phyloP scores from a whole-genome alignment of 2,888 invertebrate genomes.

The Pherbina coryleti region DNA sequence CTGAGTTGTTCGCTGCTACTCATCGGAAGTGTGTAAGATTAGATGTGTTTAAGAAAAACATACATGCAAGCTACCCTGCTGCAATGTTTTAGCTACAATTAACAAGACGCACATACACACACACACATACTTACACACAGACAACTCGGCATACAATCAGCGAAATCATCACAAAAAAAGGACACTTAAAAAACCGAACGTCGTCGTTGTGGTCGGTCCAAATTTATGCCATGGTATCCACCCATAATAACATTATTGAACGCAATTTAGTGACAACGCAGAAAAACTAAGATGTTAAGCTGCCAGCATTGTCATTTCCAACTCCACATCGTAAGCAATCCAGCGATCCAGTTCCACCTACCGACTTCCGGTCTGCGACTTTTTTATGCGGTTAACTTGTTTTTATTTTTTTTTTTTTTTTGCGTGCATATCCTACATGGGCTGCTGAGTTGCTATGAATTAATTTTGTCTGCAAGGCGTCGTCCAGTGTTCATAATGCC shows the following conservation, averaged over 20 bases:
- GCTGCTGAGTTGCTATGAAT: slow-evolving; percentile 13
- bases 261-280: slow-evolving; percentile 53
- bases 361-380: slow-evolving; percentile 42
- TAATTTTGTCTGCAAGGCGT: slow-evolving; percentile 26
- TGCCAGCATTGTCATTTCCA: slow-evolving; percentile 32
- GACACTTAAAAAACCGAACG: slow-evolving; percentile 46
- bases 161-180: slow-evolving; percentile 29
- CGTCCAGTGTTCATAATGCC: slow-evolving; percentile 35
- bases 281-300: slow-evolving; percentile 42
- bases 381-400: slow-evolving; percentile 20
- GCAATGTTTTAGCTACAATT: slow-evolving; percentile 21
- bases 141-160: slow-evolving; percentile 42
- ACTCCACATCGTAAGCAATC: slow-evolving; percentile 22
- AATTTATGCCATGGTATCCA: slow-evolving; percentile 52
- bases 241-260: slow-evolving; percentile 51
- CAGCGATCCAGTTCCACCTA: slow-evolving; percentile 44
- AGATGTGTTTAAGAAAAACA: background rate
- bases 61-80: slow-evolving; percentile 11
- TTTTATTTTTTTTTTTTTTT: background rate
- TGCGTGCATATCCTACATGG: background rate
- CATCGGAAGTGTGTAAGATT: slow-evolving; percentile 20
- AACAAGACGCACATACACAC: slow-evolving; percentile 38
- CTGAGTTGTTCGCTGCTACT: background rate
- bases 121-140: slow-evolving; percentile 32
- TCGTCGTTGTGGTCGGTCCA: slow-evolving; percentile 43